Base-by-base conservation (phyloP, 2,113 vertebrate genomes). In the Amphiprion percula region DNA sequence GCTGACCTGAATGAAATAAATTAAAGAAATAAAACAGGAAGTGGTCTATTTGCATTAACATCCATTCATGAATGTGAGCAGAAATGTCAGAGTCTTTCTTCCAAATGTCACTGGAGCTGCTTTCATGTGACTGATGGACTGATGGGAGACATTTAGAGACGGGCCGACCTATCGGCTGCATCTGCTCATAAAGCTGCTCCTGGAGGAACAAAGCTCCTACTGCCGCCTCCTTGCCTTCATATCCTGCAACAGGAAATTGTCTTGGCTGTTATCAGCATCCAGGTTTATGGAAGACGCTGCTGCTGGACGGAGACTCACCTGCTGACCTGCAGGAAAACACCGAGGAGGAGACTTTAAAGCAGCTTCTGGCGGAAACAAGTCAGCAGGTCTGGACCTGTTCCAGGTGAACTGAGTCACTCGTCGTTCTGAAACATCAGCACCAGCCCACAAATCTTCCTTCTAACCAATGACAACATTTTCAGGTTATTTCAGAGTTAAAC, bases 241-340 rank as follows among this genome's bases (percentile, higher is more conserved):
- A 97, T 99, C 98, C 98, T 96, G 79, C 19, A 62, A 85, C 95
- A 96, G 98, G 97, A 99, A 96, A 98, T 98, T 96, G 95, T 88
- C 84, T 89, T 84, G 80, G 90, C 92, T 74, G 68, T 92, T 90
- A 94, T 93, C 93, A 82, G 46, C 65, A 1, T 5, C 71, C 4
- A 68, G 68, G 24, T 58, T 72, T 83, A 77, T 78, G 80, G 77
- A 84, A 58, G 82, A 54, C 21, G 37, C 33, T 30, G 21, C 61
- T 46, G 39, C 47, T 47, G 14, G 15, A 47, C 14, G 16, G 33
- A 37, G 33, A 37, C 8, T 8, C 8, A 47, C 67, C 66, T 33
- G 23, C 62, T 50, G 63, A 52, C 46, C 66, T 70, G 39, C 54
- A 37, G 33, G 7, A 37, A 37, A 37, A 37, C 33, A 37, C 30